These are phyloP conservation scores for Dasyornis broadbenti DNA, from an alignment of 2,113 vertebrate genomes.

Conservation along the genomic window DNA sequence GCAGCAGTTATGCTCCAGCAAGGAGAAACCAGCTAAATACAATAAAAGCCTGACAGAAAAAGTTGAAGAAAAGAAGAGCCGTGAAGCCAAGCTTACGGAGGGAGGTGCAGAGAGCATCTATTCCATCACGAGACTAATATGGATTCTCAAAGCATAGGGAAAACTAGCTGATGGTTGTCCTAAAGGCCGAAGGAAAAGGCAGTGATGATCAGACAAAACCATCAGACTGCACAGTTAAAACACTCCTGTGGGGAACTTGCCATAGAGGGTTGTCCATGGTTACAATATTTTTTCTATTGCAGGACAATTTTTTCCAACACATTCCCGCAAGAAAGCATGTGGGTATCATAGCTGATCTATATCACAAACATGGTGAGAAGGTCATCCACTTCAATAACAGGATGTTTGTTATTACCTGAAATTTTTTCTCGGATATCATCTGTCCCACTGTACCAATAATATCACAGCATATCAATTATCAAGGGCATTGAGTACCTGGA, in stretches of 20 bases:
- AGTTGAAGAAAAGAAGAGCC: not conserved
- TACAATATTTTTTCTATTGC: not conserved
- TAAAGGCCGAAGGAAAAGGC: not conserved
- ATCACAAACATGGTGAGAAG: not conserved
- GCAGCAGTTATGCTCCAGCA: not conserved
- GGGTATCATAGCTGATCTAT: not conserved
- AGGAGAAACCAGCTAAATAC: not conserved
- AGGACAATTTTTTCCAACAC: not conserved
- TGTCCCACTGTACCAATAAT: not conserved
- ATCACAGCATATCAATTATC: not conserved
- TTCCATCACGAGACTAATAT: not conserved
- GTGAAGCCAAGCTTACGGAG: not conserved
- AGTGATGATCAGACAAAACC: not conserved
- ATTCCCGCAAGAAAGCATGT: not conserved
- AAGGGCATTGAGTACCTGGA: constrained; percentile 76
- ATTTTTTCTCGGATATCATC: not conserved
- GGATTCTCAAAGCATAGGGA: not conserved
- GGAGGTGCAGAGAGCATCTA: not conserved
- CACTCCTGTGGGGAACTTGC: not conserved
- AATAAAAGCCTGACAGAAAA: not conserved
- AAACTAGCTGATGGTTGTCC: not conserved
- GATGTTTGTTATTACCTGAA: not conserved
- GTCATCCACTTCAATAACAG: not conserved
- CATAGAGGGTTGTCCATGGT: not conserved
- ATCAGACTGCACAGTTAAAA: not conserved